Percentiles rank a stretch among this genome's conserved stretches.
phyloP scores from a whole-genome alignment of 2,888 invertebrate species.

The Antheraea assamensis region DNA sequence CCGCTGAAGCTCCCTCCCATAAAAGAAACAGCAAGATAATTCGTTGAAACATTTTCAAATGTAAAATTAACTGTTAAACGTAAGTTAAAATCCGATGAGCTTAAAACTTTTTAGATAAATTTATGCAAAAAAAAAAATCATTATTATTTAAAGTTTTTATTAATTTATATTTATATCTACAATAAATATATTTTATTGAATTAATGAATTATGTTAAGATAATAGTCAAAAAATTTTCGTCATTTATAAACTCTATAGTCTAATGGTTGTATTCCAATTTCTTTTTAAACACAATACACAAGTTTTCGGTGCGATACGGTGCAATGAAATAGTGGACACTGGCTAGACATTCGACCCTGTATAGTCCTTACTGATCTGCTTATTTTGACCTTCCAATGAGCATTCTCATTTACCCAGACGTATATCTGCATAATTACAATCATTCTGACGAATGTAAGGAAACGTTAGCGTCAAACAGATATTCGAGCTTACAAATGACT shows the following conservation, averaged over 20 bases:
- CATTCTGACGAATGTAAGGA: neutral
- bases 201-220: too few species aligned
- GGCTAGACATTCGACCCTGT: neutral
- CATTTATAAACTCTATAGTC: too few species aligned
- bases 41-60: conserved; percentile 25
- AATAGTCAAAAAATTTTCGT: too few species aligned
- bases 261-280: too few species aligned
- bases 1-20: conserved; percentile 28
- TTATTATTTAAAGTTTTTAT: too few species aligned
- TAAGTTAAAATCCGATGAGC: neutral
- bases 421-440: neutral
- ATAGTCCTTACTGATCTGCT: neutral
- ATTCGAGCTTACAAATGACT: neutral
- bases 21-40: conserved; percentile 30
- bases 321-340: neutral
- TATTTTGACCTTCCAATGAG: neutral
- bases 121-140: too few species aligned
- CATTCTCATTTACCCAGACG: neutral
- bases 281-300: neutral
- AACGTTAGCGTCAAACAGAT: neutral
- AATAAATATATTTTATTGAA: too few species aligned
- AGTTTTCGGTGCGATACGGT: neutral
- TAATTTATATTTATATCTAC: too few species aligned
- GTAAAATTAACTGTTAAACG: neutral
- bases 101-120: too few species aligned